Conservation (phyloP, 1,140 invertebrate genomes). For the Drosophila yakuba region DNA sequence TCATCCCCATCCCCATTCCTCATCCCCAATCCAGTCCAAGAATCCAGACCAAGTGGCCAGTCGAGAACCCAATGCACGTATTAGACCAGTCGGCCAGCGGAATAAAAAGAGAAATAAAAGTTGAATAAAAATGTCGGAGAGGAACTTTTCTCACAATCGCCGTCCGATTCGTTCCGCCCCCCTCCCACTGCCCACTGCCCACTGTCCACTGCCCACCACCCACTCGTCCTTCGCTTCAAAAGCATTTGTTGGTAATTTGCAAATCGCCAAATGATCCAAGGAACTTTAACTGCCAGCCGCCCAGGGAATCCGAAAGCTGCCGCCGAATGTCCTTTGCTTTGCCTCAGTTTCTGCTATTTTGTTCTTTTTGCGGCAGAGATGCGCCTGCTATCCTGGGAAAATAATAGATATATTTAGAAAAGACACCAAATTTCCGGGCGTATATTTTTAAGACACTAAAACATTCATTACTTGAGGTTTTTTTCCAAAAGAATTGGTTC, state of each 20-base stretch:
- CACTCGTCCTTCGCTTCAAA: neutral
- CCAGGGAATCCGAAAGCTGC: conserved; percentile 31
- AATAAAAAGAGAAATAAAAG: conserved; percentile 73
- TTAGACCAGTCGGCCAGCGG: conserved; percentile 36
- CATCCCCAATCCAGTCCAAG: neutral
- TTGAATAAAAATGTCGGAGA: conserved; percentile 71
- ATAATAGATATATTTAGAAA: too few species aligned
- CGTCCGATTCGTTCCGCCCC: conserved; percentile 4
- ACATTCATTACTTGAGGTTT: too few species aligned
- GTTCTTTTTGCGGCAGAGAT: conserved; percentile 9
- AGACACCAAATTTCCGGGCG: too few species aligned
- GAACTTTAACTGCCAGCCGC: conserved; percentile 32
- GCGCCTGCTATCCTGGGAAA: neutral
- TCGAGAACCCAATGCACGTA: conserved; percentile 62
- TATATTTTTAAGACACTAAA: neutral
- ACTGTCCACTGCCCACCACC: neutral
- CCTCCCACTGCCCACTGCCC: neutral
- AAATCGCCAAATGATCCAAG: conserved; percentile 65
- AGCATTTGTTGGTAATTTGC: conserved; percentile 63
- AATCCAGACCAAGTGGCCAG: conserved; percentile 37
- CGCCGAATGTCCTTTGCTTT: conserved; percentile 27
- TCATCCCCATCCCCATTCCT: neutral
- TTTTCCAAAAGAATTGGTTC: neutral
- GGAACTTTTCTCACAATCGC: conserved; percentile 62
- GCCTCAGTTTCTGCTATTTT: conserved; percentile 23